Conservation (phyloP, 2,113 vertebrate species). For the Plectropomus leopardus region DNA sequence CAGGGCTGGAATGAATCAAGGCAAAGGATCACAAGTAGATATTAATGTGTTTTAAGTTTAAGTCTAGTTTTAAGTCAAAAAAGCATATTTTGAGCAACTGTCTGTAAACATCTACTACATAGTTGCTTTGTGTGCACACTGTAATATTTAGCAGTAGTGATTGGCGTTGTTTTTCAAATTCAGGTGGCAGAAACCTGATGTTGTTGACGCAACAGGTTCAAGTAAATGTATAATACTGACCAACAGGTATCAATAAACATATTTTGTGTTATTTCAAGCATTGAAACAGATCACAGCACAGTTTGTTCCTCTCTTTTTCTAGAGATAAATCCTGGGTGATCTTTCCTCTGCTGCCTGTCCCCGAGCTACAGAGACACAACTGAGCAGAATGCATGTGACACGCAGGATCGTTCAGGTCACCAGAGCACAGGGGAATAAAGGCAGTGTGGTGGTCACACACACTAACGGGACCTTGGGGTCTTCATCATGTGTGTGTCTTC, state of each 20-base stretch:
- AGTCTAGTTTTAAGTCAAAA: no score
- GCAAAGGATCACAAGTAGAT: not conserved
- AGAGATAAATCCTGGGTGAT: not conserved
- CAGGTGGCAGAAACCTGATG: not conserved
- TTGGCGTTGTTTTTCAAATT: not conserved
- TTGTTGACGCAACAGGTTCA: not conserved
- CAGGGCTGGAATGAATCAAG: slow-evolving; percentile 86
- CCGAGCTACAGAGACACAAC: not conserved
- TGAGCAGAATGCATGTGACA: not conserved
- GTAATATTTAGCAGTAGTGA: not conserved
- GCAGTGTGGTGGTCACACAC: slow-evolving; percentile 12
- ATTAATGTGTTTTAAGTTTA: not conserved
- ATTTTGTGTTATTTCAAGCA: not conserved
- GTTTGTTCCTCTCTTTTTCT: not conserved
- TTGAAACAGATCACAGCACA: not conserved
- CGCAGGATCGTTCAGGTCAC: not conserved
- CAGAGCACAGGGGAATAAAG: not conserved
- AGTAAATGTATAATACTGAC: not conserved
- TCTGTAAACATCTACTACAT: not conserved
- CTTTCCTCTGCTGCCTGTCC: not conserved
- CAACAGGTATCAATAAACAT: not conserved
- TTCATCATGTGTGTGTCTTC: slow-evolving; percentile 31
- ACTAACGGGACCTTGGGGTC: slow-evolving; percentile 39
- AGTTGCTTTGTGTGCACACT: not conserved
- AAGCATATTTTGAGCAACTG: no score